Conservation (phyloP, 2,113 vertebrate genomes). For the Rana temporaria region DNA sequence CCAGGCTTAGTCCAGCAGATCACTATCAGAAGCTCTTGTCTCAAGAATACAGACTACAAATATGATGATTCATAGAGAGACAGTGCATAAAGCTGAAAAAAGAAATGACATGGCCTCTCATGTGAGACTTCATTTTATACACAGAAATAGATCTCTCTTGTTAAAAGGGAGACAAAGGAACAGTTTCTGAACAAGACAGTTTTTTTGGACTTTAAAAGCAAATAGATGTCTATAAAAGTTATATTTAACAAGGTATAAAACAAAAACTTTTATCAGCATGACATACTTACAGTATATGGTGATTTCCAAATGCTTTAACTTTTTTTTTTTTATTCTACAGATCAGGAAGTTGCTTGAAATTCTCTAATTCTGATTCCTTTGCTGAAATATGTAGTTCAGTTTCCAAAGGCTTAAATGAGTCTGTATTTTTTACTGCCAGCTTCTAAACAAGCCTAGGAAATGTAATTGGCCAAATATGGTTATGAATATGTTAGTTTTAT, state of each 20-base stretch:
- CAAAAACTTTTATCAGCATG: background rate
- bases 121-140: constrained; percentile 12
- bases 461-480: no score
- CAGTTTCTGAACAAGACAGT: background rate
- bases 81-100: background rate
- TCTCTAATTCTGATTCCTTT: no score
- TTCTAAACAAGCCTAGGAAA: no score
- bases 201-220: constrained; percentile 22
- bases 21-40: constrained; percentile 29
- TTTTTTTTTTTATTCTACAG: no score
- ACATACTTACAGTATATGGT: no score
- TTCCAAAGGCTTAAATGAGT: no score
- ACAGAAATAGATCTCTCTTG: constrained; percentile 39
- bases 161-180: constrained; percentile 24
- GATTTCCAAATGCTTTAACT: no score
- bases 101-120: constrained; percentile 17
- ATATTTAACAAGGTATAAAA: background rate
- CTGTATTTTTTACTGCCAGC: no score
- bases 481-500: no score
- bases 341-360: no score
- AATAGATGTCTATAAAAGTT: constrained; percentile 11
- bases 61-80: constrained; percentile 30
- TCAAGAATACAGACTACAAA: constrained; percentile 24
- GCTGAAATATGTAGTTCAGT: no score
- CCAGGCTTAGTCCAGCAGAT: constrained; percentile 24